Base-by-base conservation (phyloP, 2,888 invertebrate genomes). In the Trisateles emortualis region DNA sequence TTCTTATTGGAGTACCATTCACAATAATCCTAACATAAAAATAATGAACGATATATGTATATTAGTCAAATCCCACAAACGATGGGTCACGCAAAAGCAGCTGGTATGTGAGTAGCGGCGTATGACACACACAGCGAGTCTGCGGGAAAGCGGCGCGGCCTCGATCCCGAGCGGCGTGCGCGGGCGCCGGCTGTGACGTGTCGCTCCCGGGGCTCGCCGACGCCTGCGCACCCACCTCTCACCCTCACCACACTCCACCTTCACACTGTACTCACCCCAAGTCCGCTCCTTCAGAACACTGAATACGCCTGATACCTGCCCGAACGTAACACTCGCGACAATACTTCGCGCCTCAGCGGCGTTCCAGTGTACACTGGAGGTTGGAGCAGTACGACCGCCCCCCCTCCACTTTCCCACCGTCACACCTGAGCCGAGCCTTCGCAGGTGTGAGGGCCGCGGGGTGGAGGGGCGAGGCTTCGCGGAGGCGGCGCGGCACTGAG, bases 291-390 rank as follows among this genome's bases (percentile, higher is more conserved):
- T 56, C 39, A 57, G 58, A 64, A 58, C 64, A 47, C 64, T 41
- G 50, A 54, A 58, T 42, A 32, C 59, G 61, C 54, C 63, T 64
- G 51, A 51, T 59, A 61, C 51, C 63, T 57, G 52, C 53, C 68
- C 61, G 62, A 67, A 59, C 74, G 78, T 76, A 57, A 69, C 83
- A 85, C 83, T 82, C 86, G 81, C 87, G 83, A 62, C 69, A 69
- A 75, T 75, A 85, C 78, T 78, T 83, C 69, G 80, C 86, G 84
- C 84, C 84, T 73, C 78, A 75, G 71, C 83, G 87, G 86, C 87
- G 87, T 80, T 78, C 74, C 84, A 80, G 79, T 79, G 77, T 72
- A 76, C 78, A 88, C 88, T 88, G 87, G 66, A 72, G 72, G 71
- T 70, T 66, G 73, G 66, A 64, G 70, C 59, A 54, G 52, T 39